These are phyloP conservation scores for Onychorhynchus coronatus DNA, from an alignment of 2,113 vertebrate genomes.

Conservation along the genomic window DNA sequence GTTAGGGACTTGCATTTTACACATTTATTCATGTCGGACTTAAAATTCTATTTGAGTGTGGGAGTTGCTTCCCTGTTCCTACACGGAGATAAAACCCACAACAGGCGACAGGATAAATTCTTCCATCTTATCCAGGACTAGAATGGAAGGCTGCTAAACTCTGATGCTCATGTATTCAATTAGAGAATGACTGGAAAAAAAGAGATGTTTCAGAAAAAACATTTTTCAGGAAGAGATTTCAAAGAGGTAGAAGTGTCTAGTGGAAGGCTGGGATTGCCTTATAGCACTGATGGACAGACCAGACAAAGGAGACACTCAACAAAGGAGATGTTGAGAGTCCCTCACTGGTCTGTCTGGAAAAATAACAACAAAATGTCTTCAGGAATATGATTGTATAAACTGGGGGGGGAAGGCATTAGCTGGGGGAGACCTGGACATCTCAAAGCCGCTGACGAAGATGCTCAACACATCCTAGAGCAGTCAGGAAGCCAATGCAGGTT, in stretches of 20 bases:
- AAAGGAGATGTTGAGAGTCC: background rate
- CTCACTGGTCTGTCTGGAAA: background rate
- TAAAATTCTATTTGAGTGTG: background rate
- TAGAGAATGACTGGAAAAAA: background rate
- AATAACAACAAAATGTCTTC: background rate
- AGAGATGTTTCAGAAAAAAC: background rate
- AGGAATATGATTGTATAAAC: background rate
- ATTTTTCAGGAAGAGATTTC: background rate
- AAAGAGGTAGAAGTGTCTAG: background rate
- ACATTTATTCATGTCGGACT: conserved; percentile 27
- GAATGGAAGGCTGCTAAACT: background rate
- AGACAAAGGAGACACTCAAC: background rate
- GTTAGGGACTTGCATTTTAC: conserved; percentile 20
- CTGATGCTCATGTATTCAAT: background rate
- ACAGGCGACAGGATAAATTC: background rate
- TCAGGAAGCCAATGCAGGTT: background rate
- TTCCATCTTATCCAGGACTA: background rate
- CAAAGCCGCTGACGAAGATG: background rate
- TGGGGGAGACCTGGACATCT: background rate
- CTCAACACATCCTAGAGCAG: background rate
- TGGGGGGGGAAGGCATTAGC: background rate
- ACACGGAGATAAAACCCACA: background rate
- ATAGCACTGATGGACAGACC: background rate
- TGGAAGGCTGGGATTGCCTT: background rate
- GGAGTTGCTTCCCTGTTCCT: conserved; percentile 21